Percentiles rank a stretch among this genome's conserved stretches.
phyloP scores from a whole-genome alignment of 2,113 vertebrate species.

The Anas platyrhynchos region DNA sequence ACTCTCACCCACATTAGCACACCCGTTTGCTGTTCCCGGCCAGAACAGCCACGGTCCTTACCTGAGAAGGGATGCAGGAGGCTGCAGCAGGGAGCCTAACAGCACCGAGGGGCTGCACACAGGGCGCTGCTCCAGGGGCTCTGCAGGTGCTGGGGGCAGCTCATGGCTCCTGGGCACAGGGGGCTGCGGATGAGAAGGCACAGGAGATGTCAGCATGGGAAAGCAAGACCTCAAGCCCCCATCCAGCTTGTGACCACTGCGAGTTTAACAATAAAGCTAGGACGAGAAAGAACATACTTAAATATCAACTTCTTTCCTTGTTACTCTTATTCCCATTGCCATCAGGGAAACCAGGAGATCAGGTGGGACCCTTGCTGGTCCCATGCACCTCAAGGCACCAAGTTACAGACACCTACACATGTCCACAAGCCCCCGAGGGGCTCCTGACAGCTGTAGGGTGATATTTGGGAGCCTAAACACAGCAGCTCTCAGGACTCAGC shows the following conservation, averaged over 20 bases:
- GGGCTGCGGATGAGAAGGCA: background rate
- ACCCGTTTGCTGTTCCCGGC: background rate
- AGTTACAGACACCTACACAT: background rate
- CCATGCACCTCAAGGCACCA: background rate
- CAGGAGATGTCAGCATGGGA: background rate
- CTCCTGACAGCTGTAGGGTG: background rate
- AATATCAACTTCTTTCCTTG: background rate
- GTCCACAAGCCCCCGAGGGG: background rate
- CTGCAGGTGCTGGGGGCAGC: accelerated
- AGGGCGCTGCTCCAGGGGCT: background rate
- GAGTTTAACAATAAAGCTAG: background rate
- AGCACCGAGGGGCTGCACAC: accelerated
- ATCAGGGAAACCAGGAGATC: background rate
- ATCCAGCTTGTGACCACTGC: background rate
- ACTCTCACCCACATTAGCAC: background rate
- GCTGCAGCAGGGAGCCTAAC: background rate
- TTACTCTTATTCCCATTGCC: background rate
- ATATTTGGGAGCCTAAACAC: background rate
- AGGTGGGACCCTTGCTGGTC: background rate
- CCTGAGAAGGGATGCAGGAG: background rate
- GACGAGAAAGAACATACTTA: background rate
- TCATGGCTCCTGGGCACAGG: conserved; percentile 21
- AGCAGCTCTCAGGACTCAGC: background rate
- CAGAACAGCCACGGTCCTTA: background rate
- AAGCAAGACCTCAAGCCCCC: accelerated